phyloP scores from a whole-genome alignment of 2,797 vertebrate species.

The Loriculus beryllinus region DNA sequence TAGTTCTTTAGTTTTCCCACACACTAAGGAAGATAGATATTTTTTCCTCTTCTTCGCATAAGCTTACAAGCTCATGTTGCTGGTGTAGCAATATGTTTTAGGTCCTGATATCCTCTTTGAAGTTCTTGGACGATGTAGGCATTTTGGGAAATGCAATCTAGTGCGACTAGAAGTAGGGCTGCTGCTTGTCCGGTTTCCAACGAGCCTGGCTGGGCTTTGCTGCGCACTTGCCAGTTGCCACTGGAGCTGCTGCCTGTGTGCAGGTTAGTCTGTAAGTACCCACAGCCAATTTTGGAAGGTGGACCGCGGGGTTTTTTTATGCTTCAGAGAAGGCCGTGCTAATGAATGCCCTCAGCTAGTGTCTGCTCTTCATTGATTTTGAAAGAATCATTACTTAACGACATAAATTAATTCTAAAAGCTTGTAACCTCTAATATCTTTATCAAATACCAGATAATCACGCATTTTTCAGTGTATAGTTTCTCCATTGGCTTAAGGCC shows the following conservation, averaged over 20 bases:
- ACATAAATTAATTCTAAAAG: not conserved
- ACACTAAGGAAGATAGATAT: not conserved
- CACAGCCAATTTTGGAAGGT: not conserved
- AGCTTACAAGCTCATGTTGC: not conserved
- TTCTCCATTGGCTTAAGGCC: slow-evolving; percentile 35
- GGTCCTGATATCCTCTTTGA: not conserved
- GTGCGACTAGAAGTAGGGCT: not conserved
- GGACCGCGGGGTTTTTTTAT: not conserved
- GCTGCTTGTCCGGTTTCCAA: not conserved
- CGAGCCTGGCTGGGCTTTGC: not conserved
- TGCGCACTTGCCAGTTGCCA: not conserved
- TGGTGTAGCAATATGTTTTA: not conserved
- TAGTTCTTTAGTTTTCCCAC: not conserved
- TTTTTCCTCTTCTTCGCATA: not conserved
- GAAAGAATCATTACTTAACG: slow-evolving; percentile 24
- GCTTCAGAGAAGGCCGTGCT: not conserved
- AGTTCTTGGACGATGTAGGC: not conserved
- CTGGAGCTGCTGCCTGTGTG: not conserved
- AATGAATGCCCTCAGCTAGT: slow-evolving; percentile 24
- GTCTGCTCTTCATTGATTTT: slow-evolving; percentile 14
- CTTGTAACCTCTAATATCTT: slow-evolving; percentile 9
- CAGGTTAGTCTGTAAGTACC: not conserved
- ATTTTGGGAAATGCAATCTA: not conserved
- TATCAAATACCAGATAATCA: slow-evolving; percentile 49
- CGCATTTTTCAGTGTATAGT: not conserved